A percentile compares a stretch with the other conserved stretches of the same genome.
Evolutionary conservation across 2,113 vertebrate species (phyloP).

Genomic region (Leucoraja erinaceus): DNA sequence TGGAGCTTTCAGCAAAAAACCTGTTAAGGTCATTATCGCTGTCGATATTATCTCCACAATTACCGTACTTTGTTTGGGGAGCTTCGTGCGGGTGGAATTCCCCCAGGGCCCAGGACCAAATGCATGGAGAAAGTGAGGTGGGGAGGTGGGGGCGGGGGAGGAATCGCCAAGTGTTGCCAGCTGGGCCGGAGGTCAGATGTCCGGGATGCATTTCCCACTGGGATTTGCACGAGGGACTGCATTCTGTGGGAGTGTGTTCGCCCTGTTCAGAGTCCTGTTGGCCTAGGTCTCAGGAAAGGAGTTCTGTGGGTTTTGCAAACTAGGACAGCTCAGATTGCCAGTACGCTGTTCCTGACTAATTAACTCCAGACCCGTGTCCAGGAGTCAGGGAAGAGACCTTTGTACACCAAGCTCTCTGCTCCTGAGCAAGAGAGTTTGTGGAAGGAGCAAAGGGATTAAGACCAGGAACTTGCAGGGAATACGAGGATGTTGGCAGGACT

Average conservation of each 20-base stretch:
- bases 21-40: background rate
- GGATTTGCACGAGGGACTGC: background rate
- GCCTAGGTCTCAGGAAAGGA: background rate
- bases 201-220: background rate
- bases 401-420: background rate
- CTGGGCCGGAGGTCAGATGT: background rate
- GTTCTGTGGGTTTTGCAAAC: background rate
- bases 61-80: background rate
- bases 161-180: background rate
- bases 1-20: background rate
- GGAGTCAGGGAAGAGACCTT: background rate
- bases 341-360: background rate
- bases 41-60: background rate
- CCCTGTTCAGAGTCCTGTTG: background rate
- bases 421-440: background rate
- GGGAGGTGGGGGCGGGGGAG: too few species aligned
- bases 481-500: too few species aligned
- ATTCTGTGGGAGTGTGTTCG: background rate
- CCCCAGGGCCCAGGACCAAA: background rate
- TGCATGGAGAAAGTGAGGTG: background rate
- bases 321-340: background rate
- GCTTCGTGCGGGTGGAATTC: background rate
- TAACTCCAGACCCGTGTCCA: constrained; percentile 33
- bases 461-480: background rate
- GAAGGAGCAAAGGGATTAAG: background rate